Conservation (phyloP, 1,140 invertebrate genomes). For the Pogonus chalceus region DNA sequence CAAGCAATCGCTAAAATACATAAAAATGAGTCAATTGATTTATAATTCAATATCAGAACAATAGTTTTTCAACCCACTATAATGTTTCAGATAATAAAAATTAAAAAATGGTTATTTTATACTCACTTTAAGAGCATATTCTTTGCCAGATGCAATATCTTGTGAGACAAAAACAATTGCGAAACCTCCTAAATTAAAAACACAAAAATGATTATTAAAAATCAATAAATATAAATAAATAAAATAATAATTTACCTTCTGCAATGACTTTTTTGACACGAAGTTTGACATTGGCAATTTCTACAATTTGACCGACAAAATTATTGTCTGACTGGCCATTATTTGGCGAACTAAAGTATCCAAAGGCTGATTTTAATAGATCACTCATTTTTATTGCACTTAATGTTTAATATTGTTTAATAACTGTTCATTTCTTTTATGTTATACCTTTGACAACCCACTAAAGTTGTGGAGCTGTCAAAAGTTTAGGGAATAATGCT, state of each 20-base stretch:
- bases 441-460: conserved; percentile 2
- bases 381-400: conserved; percentile 57
- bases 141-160: conserved; percentile 73
- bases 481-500: neutral
- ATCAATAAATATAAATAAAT: conserved; percentile 24
- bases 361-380: conserved; percentile 79
- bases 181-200: conserved; percentile 71
- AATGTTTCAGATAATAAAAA: neutral
- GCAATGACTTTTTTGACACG: conserved; percentile 83
- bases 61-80: neutral
- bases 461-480: neutral
- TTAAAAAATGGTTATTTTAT: neutral
- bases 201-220: conserved; percentile 21
- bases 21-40: conserved; percentile 13
- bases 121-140: conserved; percentile 77
- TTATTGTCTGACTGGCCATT: conserved; percentile 62
- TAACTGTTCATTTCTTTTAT: neutral
- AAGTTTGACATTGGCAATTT: conserved; percentile 80
- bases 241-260: conserved; percentile 61
- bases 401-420: neutral
- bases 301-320: conserved; percentile 82
- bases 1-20: conserved; percentile 54
- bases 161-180: conserved; percentile 89
- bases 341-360: conserved; percentile 60
- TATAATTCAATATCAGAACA: conserved; percentile 4